Evolutionary conservation across 2,797 vertebrate genomes (phyloP).

Genomic region (Sarcoramphus papa): DNA sequence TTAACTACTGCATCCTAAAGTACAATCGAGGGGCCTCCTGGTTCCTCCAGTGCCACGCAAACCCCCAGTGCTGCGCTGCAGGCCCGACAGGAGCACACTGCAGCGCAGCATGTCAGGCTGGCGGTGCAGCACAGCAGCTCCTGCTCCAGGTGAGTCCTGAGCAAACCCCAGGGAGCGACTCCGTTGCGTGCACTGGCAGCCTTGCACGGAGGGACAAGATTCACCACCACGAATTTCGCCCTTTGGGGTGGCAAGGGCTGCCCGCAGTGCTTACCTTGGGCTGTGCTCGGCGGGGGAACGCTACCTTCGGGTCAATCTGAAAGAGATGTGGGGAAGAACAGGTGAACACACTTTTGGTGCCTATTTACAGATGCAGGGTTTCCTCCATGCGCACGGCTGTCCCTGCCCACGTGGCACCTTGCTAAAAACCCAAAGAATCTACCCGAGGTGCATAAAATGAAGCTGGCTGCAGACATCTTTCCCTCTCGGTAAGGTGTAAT

Average conservation of each 20-base stretch:
- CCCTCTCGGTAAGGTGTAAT: neutral
- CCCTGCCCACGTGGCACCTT: neutral
- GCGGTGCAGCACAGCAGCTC: neutral
- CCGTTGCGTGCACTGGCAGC: fast-evolving
- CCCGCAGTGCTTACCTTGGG: conserved; percentile 86
- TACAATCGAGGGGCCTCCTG: neutral
- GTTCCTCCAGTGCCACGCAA: neutral
- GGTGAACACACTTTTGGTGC: neutral
- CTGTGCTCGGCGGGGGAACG: conserved; percentile 96
- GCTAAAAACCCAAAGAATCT: neutral
- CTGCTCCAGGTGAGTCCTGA: neutral
- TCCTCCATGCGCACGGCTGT: fast-evolving
- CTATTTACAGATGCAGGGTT: neutral
- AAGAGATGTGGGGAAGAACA: conserved; percentile 44
- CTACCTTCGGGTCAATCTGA: conserved; percentile 98
- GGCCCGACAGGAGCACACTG: fast-evolving
- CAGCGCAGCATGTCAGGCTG: neutral
- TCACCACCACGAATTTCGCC: neutral
- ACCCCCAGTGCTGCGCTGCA: neutral
- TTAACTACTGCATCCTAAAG: neutral
- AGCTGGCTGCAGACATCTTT: conserved; percentile 19
- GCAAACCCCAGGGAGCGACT: neutral
- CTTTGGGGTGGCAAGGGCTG: neutral
- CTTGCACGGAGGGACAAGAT: neutral
- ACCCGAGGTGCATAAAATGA: neutral